Base-by-base conservation (phyloP, 2,113 vertebrate species). In the Eptesicus fuscus region DNA sequence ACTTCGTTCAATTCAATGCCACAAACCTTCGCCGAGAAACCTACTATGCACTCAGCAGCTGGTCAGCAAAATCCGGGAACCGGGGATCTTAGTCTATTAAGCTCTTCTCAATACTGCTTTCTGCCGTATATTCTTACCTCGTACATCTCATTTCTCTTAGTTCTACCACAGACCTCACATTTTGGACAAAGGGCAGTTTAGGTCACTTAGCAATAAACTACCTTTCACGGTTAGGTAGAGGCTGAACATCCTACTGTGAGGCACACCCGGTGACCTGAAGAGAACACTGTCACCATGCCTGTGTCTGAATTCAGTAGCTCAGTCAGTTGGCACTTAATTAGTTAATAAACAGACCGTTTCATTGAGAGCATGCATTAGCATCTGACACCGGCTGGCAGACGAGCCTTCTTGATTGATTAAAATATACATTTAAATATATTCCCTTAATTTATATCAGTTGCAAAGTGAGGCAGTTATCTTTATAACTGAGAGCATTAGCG, bases 361-460 rank as follows among this genome's bases (percentile, higher is more conserved):
- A 91, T 97, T 95, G 96, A 98, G 71, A 94, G 86, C 32, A 16
- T 82, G 65, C 97, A 97, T 97, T 97, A 97, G 96, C 97, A 96
- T 97, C 96, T 97, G 95, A 97, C 96, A 95, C 91, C 96, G 95
- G 96, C 97, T 96, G 97, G 96, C 86, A 97, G 96, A 95, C 7
- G 97, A 97, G 94, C 79, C 96, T 97, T 97, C 97, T 95, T 98
- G 97, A 98, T 97, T 98, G 97, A 98, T 97, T 98, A 98, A 98
- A 98, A 98, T 97, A 98, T 97, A 98, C 96, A 98, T 98, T 98
- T 98, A 97, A 98, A 98, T 98, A 97, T 96, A 98, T 98, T 98
- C 97, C 97, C 94, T 96, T 97, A 98, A 98, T 98, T 98, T 98
- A 97, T 98, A 98, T 97, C 97, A 97, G 96, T 97, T 95, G 97